Evolutionary conservation across 2,888 invertebrate species (phyloP).

Genomic region (Galerucella nymphaeae): DNA sequence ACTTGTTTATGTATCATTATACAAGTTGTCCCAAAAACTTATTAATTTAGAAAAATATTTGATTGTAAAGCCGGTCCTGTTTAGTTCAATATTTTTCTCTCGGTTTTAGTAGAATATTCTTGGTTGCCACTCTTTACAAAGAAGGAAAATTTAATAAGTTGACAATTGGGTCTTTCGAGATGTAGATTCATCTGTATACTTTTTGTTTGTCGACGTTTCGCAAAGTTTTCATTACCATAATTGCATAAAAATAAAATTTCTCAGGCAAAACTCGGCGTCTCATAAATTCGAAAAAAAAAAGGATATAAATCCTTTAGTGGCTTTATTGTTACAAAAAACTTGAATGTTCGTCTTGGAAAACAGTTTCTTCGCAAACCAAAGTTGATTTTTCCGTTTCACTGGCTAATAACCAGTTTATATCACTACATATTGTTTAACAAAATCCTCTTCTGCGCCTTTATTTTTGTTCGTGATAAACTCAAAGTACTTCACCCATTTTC

Average conservation of each 20-base stretch:
- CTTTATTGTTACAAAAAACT: background rate
- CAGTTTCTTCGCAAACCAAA: too few relatives aligned
- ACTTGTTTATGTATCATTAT: too few relatives aligned
- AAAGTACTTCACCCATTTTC: too few relatives aligned
- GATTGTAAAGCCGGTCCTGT: background rate
- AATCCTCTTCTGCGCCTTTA: too few relatives aligned
- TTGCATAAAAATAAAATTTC: constrained; percentile 8
- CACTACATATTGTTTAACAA: too few relatives aligned
- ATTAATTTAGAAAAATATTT: too few relatives aligned
- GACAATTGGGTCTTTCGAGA: constrained; percentile 7
- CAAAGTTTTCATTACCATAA: constrained; percentile 16
- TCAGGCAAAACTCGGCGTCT: background rate
- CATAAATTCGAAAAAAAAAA: background rate
- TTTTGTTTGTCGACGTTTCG: constrained; percentile 1
- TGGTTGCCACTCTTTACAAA: background rate
- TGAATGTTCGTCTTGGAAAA: background rate
- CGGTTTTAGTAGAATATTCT: background rate
- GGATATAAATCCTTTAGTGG: background rate
- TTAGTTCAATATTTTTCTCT: background rate
- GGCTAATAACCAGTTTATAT: too few relatives aligned
- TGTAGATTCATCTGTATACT: constrained; percentile 1
- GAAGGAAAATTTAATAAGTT: constrained; percentile 17
- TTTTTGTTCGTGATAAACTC: too few relatives aligned
- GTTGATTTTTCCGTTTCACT: too few relatives aligned
- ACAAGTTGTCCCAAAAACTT: too few relatives aligned